These are phyloP conservation scores for Lutraria lutraria DNA, from an alignment of 2,888 invertebrate genomes.

Conservation along the genomic window DNA sequence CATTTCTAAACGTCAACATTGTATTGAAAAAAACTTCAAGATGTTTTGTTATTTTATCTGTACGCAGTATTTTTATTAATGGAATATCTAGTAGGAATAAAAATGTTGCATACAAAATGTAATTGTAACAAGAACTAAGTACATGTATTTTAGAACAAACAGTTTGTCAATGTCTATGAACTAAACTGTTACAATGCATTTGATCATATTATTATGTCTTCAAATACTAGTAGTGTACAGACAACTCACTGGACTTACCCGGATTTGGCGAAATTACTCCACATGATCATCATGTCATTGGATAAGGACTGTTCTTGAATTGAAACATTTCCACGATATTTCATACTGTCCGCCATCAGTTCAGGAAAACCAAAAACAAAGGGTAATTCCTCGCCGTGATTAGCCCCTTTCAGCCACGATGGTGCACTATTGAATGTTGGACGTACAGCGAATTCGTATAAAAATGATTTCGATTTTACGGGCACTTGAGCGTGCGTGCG, in stretches of 20 bases:
- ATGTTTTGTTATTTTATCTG: too few species aligned
- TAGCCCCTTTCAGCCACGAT: conserved; percentile 96
- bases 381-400: conserved; percentile 97
- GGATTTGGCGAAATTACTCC: conserved; percentile 97
- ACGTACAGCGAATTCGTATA: conserved; percentile 88
- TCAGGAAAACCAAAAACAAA: conserved; percentile 92
- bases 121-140: too few species aligned
- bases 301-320: conserved; percentile 94
- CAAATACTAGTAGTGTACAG: too few species aligned
- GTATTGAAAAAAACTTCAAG: too few species aligned
- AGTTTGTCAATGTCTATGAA: too few species aligned
- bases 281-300: conserved; percentile 95
- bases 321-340: conserved; percentile 93
- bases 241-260: conserved; percentile 90
- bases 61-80: too few species aligned
- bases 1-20: too few species aligned
- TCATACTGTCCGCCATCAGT: conserved; percentile 89
- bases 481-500: conserved; percentile 47
- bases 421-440: conserved; percentile 94
- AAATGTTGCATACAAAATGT: too few species aligned
- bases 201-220: too few species aligned
- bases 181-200: too few species aligned
- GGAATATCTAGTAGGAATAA: too few species aligned
- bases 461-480: conserved; percentile 46
- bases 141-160: too few species aligned